These are phyloP conservation scores for Bombus superbus DNA, from an alignment of 1,140 invertebrate species.

Conservation along the genomic window DNA sequence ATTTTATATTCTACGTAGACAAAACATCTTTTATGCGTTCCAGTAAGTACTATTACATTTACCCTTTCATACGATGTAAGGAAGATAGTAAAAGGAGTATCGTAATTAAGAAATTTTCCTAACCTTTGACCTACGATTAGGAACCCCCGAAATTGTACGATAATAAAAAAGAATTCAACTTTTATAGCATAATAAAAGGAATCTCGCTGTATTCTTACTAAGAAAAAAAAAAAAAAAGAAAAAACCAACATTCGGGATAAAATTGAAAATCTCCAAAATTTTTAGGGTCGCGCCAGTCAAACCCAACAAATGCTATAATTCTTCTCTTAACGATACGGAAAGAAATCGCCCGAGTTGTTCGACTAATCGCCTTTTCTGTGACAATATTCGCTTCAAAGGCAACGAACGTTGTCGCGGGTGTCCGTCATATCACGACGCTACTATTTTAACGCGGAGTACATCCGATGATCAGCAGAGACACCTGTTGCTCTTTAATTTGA, in stretches of 20 bases:
- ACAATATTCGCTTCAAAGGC: constrained; percentile 34
- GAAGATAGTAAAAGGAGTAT: no score
- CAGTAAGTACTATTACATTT: no score
- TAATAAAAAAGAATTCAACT: no score
- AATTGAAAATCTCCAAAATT: neutral
- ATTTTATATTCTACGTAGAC: no score
- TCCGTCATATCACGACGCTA: constrained; percentile 61
- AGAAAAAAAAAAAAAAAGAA: no score
- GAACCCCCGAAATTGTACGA: no score
- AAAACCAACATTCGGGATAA: no score
- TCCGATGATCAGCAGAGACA: constrained; percentile 74
- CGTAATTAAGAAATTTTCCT: neutral
- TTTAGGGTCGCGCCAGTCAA: no score
- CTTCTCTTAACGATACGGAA: neutral
- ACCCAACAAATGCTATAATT: neutral
- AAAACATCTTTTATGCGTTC: no score
- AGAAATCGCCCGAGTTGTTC: neutral
- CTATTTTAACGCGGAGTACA: constrained; percentile 68
- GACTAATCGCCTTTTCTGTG: neutral
- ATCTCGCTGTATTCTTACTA: no score
- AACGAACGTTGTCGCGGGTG: constrained; percentile 32
- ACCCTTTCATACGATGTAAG: no score
- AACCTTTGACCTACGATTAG: neutral
- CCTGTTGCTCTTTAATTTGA: constrained; percentile 79
- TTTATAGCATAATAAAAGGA: no score